Evolutionary conservation across 2,113 vertebrate species (phyloP).

Genomic region (Hypomesus transpacificus): DNA sequence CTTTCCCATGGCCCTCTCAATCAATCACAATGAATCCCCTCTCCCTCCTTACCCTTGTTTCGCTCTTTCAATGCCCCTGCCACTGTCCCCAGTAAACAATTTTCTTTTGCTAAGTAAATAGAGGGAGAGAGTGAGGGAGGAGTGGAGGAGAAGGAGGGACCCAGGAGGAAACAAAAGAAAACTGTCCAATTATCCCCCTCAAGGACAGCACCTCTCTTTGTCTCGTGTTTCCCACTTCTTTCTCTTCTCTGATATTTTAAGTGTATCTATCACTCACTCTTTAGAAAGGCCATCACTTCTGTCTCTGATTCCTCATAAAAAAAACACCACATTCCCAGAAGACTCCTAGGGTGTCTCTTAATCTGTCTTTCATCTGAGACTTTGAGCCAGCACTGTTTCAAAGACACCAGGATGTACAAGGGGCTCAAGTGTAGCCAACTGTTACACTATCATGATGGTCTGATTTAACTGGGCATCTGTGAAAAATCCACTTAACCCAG

Average conservation of each 20-base stretch:
- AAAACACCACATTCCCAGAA: conserved; percentile 12
- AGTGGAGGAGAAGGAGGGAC: conserved; percentile 12
- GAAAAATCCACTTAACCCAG: conserved; percentile 1
- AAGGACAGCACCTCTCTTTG: conserved; percentile 37
- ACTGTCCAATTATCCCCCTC: conserved; percentile 48
- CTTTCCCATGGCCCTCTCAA: conserved; percentile 57
- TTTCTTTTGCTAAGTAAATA: conserved; percentile 59
- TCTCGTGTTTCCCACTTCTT: conserved; percentile 3
- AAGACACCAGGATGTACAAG: neutral
- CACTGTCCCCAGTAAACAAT: conserved; percentile 46
- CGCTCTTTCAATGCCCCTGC: conserved; percentile 25
- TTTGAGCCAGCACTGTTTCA: conserved; percentile 14
- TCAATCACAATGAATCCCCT: conserved; percentile 55
- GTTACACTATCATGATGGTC: neutral
- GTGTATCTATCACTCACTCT: conserved; percentile 28
- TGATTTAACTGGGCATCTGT: neutral
- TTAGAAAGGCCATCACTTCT: conserved; percentile 7
- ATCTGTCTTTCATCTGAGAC: conserved; percentile 5
- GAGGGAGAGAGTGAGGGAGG: conserved; percentile 27
- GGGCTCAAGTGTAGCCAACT: neutral
- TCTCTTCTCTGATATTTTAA: conserved; percentile 18
- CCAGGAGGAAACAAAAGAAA: conserved; percentile 41
- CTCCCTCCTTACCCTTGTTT: neutral
- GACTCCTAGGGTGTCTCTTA: neutral
- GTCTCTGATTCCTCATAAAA: conserved; percentile 30